Evolutionary conservation across 2,888 invertebrate species (phyloP).

Genomic region (Onthophagus sagittarius): DNA sequence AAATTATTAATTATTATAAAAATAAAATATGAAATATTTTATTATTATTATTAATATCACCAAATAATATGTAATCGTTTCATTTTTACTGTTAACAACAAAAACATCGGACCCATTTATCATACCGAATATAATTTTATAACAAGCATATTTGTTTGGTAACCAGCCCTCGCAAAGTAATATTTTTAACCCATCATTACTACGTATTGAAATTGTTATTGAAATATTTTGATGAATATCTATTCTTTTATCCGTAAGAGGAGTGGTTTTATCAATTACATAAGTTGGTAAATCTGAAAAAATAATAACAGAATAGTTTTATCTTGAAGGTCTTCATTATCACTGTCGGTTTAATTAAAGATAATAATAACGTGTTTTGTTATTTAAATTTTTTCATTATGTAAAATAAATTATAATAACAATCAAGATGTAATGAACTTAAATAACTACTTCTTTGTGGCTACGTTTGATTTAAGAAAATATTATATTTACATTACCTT

Average conservation of each 20-base stretch:
- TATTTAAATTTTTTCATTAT: too few species aligned
- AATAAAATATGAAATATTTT: not conserved
- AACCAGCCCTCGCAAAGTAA: slow-evolving; percentile 41
- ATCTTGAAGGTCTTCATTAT: not conserved
- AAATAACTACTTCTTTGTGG: too few species aligned
- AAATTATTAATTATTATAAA: slow-evolving; percentile 21
- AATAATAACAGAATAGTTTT: not conserved
- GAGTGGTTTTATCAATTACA: slow-evolving; percentile 34
- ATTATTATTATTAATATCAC: not conserved
- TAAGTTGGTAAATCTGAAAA: slow-evolving; percentile 39
- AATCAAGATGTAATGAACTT: too few species aligned
- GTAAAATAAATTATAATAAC: too few species aligned
- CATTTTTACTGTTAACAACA: not conserved
- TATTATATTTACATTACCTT: slow-evolving; percentile 33
- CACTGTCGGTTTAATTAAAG: not conserved
- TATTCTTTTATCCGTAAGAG: slow-evolving; percentile 34
- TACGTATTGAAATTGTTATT: slow-evolving; percentile 39
- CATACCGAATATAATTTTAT: slow-evolving; percentile 36
- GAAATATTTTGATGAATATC: slow-evolving; percentile 35
- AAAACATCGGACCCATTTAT: slow-evolving; percentile 24
- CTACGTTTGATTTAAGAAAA: too few species aligned
- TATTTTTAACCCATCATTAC: slow-evolving; percentile 36
- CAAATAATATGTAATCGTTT: not conserved
- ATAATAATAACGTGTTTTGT: slow-evolving; percentile 4
- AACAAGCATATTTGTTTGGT: slow-evolving; percentile 40